Evolutionary conservation across 2,888 invertebrate species (phyloP), one percentile per base, ranked within the genome.

Genomic region (Chaitophorus viminalis): DNA sequence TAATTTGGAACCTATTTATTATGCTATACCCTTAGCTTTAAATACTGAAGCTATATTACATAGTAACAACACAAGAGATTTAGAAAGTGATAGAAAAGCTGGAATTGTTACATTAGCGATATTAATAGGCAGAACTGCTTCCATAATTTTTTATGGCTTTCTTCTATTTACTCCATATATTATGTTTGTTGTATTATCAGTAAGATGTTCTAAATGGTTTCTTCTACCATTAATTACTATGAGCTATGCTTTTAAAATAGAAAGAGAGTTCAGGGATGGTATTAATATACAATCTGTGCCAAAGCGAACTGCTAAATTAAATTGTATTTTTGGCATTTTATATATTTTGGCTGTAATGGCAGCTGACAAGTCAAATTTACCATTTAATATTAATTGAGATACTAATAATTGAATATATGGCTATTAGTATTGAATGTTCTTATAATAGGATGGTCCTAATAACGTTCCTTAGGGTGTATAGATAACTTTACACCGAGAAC

Each of bases 81-180:
- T 96, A 90, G 97, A 97, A 91, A 95, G 95, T 89, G 98, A 98
- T 91, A 94, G 94, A 89, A 94, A 94, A 91, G 98, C 96, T 79
- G 98, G 98, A 89, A 98, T 98, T 90, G 97, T 98, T 0, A 99
- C 98, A 29, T 92, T 98, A 90, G 98, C 98, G n/a, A 98, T 98
- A 91, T 92, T 98, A 85, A 95, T 98, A 90, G 98, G 98, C 36
- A 95, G 95, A 91, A 97, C 97, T 70, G 95, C 96, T 89, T 98
- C 98, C 11, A 97, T 98, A 92, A 94, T 98, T 89, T 92, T 98
- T 39, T 98, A 97, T 92, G 96, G 97, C 87, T 94, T 97, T 92
- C 93, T 98, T 89, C 92, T 98, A 36, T 98, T 98, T 91, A 94
- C 95, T 78, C 98, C 98, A 2, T 98, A 98, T 91, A 95, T 97